Evolutionary conservation across 2,888 invertebrate genomes (phyloP).

Genomic region (Sthenelais limicola): DNA sequence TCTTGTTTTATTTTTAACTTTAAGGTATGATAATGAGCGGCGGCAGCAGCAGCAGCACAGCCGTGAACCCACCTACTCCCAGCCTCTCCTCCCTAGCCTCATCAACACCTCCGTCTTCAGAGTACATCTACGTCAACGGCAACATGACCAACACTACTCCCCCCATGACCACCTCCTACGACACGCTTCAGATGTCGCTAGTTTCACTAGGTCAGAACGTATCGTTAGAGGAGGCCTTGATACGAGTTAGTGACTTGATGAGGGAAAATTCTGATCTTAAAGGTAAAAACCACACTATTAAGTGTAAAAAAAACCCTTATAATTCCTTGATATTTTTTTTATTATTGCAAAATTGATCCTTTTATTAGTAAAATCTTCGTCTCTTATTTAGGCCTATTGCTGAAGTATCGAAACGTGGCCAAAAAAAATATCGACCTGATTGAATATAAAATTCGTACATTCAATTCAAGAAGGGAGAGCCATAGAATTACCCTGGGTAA

Average conservation of each 20-base stretch:
- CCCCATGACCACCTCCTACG: constrained; percentile 11
- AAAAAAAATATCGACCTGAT: no score
- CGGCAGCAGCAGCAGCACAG: constrained; percentile 28
- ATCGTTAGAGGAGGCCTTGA: constrained; percentile 14
- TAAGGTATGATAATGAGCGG: constrained; percentile 11
- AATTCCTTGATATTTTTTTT: no score
- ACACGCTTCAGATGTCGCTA: constrained; percentile 16
- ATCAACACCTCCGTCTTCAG: constrained; percentile 15
- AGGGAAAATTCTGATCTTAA: constrained; percentile 20
- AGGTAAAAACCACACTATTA: no score
- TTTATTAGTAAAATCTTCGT: no score
- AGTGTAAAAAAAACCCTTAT: no score
- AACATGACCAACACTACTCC: constrained; percentile 36
- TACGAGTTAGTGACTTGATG: background rate
- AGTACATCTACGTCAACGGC: constrained; percentile 31
- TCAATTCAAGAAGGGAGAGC: no score
- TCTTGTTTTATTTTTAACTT: background rate
- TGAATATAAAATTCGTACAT: no score
- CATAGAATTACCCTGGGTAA: no score
- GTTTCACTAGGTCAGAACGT: background rate
- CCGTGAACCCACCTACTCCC: constrained; percentile 32
- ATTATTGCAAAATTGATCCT: no score
- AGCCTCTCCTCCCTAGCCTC: constrained; percentile 39
- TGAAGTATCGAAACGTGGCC: no score
- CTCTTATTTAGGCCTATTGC: no score